These are phyloP conservation scores for Leptinotarsa tumamoca DNA, from an alignment of 2,888 invertebrate species.

Conservation along the genomic window DNA sequence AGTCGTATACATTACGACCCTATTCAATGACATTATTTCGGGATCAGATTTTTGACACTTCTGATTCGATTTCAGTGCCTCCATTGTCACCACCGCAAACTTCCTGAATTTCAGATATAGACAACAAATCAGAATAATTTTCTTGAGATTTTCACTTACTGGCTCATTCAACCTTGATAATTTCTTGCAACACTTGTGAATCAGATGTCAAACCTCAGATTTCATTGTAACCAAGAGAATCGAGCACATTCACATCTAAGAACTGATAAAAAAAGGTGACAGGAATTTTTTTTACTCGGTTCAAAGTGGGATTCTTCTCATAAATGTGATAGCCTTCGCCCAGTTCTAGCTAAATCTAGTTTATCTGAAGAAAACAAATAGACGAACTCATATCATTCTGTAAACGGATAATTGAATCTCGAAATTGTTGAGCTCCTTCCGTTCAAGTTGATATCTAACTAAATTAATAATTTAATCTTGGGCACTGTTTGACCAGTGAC, in stretches of 20 bases:
- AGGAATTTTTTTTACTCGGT: neutral
- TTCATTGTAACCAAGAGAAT: neutral
- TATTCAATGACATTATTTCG: too few species aligned
- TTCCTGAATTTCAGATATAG: too few species aligned
- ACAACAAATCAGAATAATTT: too few species aligned
- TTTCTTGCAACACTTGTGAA: neutral
- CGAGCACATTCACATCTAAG: neutral
- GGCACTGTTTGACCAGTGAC: conserved; percentile 28
- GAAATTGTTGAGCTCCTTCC: conserved; percentile 23
- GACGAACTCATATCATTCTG: conserved; percentile 6
- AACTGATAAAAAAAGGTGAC: neutral
- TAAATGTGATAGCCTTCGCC: neutral
- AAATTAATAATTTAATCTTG: conserved; percentile 27
- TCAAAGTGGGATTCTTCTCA: neutral
- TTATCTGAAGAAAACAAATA: conserved; percentile 13
- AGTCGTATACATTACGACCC: too few species aligned
- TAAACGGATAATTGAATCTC: conserved; percentile 6
- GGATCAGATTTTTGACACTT: too few species aligned
- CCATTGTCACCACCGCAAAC: too few species aligned
- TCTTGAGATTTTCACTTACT: too few species aligned
- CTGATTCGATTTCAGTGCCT: too few species aligned
- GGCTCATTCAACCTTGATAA: too few species aligned
- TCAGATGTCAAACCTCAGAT: neutral
- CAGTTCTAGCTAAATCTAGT: neutral
- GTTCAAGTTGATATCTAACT: conserved; percentile 16